Evolutionary conservation across 2,797 vertebrate genomes (phyloP).

Genomic region (Dromococcyx pavoninus): DNA sequence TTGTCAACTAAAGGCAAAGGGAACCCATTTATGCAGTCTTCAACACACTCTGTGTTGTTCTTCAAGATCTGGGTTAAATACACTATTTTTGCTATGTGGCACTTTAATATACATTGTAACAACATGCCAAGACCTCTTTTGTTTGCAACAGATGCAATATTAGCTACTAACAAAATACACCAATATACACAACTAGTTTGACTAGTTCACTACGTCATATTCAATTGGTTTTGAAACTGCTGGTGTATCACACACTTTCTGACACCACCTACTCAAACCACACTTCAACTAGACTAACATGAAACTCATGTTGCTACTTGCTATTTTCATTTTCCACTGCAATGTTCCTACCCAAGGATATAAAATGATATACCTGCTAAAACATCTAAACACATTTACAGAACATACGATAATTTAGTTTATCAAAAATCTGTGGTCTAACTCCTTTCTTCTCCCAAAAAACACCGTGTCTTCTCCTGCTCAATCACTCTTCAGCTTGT

Average conservation of each 20-base stretch:
- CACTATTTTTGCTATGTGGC: rapidly evolving
- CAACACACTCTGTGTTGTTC: not conserved
- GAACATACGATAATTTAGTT: not conserved
- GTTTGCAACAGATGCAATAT: not conserved
- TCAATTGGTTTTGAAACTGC: not conserved
- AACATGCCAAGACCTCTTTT: not conserved
- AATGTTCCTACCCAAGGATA: not conserved
- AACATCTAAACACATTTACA: not conserved
- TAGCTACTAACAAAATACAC: not conserved
- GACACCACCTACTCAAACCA: not conserved
- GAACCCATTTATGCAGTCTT: not conserved
- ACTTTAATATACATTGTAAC: not conserved
- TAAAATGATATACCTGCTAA: not conserved
- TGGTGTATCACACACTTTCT: not conserved
- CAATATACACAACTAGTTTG: not conserved
- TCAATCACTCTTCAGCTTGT: not conserved
- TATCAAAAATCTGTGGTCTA: not conserved
- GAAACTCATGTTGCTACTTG: not conserved
- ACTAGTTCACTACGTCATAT: not conserved
- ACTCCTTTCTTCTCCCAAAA: not conserved
- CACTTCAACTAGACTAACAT: not conserved
- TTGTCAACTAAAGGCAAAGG: not conserved
- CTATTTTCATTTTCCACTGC: not conserved
- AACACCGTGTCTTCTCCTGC: not conserved
- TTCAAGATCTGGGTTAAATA: not conserved